Evolutionary conservation across 1,140 invertebrate species (phyloP), one percentile per base, ranked within the genome.

Genomic region (Neodiprion pinetum): DNA sequence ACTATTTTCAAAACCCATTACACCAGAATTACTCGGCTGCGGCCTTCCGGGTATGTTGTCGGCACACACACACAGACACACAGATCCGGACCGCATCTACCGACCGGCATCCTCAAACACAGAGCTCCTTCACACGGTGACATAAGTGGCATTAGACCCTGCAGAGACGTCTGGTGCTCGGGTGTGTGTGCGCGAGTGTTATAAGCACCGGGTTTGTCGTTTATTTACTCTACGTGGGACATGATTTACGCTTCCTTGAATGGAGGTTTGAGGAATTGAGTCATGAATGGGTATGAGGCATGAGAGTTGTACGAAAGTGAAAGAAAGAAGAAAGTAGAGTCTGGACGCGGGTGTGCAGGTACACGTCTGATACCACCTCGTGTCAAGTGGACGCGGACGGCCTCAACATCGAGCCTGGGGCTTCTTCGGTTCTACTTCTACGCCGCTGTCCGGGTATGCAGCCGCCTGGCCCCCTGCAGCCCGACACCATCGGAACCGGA

Each of bases 51-150:
- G 89, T 83, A 98, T 97, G 82, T 96, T 94, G 86, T 94, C 98
- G 0, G 97, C 82, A 79, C 96, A 97, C 0, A 98, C 98, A 99
- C 70, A 97, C 92, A 89, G 98, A 97, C 28, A 40, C 28, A 40
- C 28, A 4, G 28, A 40, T 1, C 28, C 28, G 28, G 28, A 40
- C 28, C 28, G 28, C 28, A 40, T 40, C 28, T 40, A 40, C 28
- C 28, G 28, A 40, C 28, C 5, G 28, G 28, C 28, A 2, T 40
- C 28, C 5, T 1, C 28, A 40, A 40, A 40, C 28, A 40, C 28
- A 40, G 28, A 40, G 2, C 28, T 40, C 28, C 28, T 40, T 40
- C 28, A 40, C 28, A 40, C 28, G 28, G 28, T 40, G 28, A 40
- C 28, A 40, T 40, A 40, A 40, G 28, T 40, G 28, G 28, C 28